These are phyloP conservation scores for Atethmia centrago DNA, from an alignment of 2,888 invertebrate species.

Conservation along the genomic window DNA sequence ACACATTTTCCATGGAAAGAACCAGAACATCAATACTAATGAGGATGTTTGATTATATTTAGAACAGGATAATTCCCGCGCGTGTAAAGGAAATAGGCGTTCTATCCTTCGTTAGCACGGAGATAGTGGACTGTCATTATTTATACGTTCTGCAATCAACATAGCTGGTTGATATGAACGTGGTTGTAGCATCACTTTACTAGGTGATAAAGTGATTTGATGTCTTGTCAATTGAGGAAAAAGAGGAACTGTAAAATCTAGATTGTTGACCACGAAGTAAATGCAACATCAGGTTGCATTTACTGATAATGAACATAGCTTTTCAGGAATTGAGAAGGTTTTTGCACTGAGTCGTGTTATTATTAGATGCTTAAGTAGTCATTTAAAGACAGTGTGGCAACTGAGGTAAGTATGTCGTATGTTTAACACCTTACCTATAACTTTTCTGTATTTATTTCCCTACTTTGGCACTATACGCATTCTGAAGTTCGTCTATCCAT, in stretches of 20 bases:
- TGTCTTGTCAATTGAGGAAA: constrained; percentile 26
- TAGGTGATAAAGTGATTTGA: constrained; percentile 32
- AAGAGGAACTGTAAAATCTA: neutral
- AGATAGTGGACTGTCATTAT: constrained; percentile 50
- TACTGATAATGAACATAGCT: neutral
- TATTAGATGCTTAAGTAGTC: too few relatives aligned
- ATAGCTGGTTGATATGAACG: constrained; percentile 21
- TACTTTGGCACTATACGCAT: neutral
- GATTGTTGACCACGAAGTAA: neutral
- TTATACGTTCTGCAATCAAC: constrained; percentile 47
- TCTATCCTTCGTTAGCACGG: constrained; percentile 47
- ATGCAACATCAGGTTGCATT: neutral
- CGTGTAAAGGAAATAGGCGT: constrained; percentile 43
- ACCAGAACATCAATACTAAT: neutral
- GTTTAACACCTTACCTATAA: neutral
- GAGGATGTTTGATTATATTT: constrained; percentile 16
- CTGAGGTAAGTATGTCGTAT: neutral
- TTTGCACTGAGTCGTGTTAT: neutral
- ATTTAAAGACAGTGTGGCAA: neutral
- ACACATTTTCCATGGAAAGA: neutral
- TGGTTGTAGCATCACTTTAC: constrained; percentile 19
- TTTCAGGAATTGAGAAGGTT: neutral
- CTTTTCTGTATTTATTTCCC: neutral
- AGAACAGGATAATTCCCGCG: constrained; percentile 23
- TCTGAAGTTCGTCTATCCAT: neutral